Base-by-base conservation (phyloP, 2,888 invertebrate species). In the Aproaerema taeniolella region DNA sequence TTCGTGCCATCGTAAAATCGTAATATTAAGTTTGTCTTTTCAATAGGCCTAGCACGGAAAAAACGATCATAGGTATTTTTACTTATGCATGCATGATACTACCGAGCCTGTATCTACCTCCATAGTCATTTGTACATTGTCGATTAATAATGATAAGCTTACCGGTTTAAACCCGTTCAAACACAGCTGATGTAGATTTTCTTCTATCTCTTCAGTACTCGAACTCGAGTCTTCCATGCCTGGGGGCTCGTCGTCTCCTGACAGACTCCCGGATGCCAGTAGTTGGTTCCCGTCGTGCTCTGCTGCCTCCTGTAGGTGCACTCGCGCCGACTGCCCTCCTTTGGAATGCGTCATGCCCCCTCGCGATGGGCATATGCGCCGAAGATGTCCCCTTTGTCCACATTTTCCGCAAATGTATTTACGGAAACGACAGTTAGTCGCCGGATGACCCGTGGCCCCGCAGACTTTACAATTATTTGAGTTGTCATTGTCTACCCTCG, bases 91-190 rank as follows among this genome's bases (percentile, higher is more conserved):
- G 43, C 41, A n/a, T n/a, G n/a, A n/a, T 2, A 49, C 20, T 0
- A 40, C 40, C 1, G 45, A 34, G 31, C 45, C 46, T 1, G 47
- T 50, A 25, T 50, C 47, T 0, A 45, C 14, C 31, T 45, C 45
- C 47, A 50, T 47, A 9, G 10, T n/a, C 6, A 47, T 31, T 1
- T 25, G 12, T 5, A 11, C 11, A 8, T 30, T 33, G 9, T 48
- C 36, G 1, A 48, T 32, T 8, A 2, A 7, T 6, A 45, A 7
- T 4, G 32, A 11, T 16, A 41, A 9, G 37, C 47, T 42, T 10
- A 45, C 45, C 34, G 45, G 20, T 17, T 38, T 33, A 12, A 43
- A 45, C 9, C 34, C 11, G 20, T 24, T 34, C 9, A 34, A 34
- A 24, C 34, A 14, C 2, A 34, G 25, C 9, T 24, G 34, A 10